Evolutionary conservation across 30 jellyfish, hydroid and myxozoan species (phyloP).

Genomic region (Aurelia sp.): DNA sequence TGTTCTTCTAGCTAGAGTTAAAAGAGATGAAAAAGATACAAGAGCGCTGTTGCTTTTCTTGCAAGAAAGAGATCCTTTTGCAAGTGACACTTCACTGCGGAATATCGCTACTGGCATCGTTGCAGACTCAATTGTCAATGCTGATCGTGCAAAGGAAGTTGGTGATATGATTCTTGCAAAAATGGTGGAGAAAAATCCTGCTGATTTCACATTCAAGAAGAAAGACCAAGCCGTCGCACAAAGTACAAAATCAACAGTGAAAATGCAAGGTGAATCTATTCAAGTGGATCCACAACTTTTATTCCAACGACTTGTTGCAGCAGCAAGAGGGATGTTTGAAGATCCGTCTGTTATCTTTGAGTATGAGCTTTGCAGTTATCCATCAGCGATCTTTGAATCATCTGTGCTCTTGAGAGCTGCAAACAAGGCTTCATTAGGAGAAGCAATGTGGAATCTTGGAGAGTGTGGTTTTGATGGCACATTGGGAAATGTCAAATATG

Average conservation of each 20-base stretch:
- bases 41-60: neutral
- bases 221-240: constrained; percentile 38
- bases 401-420: constrained; percentile 27
- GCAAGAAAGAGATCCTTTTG: constrained; percentile 38
- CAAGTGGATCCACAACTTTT: constrained; percentile 58
- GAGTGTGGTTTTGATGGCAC: constrained; percentile 2
- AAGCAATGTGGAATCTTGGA: constrained; percentile 16
- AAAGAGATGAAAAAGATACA: constrained; percentile 45
- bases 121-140: constrained; percentile 41
- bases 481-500: constrained; percentile 15
- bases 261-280: constrained; percentile 50
- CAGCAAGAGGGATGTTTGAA: neutral
- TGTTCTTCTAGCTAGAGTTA: constrained; percentile 12
- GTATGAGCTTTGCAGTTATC: constrained; percentile 49
- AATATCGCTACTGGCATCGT: constrained; percentile 46
- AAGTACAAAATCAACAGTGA: constrained; percentile 9
- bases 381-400: constrained; percentile 38
- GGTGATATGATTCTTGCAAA: constrained; percentile 36
- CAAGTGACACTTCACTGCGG: constrained; percentile 16
- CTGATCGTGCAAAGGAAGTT: constrained; percentile 23
- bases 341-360: constrained; percentile 1
- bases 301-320: constrained; percentile 29
- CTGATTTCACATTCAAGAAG: constrained; percentile 23
- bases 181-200: constrained; percentile 14
- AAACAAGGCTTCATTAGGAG: constrained; percentile 33